Conservation (phyloP, 2,797 vertebrate species). For the Acrocephalus scirpaceus region DNA sequence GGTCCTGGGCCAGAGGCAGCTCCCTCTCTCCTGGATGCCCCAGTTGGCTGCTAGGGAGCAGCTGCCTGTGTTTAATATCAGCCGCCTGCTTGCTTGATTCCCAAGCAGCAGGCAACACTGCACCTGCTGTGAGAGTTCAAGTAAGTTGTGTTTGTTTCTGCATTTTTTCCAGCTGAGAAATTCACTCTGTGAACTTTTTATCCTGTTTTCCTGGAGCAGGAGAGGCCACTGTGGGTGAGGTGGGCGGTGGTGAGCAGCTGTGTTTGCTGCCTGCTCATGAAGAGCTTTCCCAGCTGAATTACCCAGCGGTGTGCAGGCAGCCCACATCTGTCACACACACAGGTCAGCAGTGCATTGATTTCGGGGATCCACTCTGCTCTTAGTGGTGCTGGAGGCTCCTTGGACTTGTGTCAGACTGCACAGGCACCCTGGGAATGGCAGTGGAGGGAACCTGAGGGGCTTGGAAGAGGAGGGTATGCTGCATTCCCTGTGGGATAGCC, state of each 20-base stretch:
- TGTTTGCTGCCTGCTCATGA: not conserved
- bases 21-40: not conserved
- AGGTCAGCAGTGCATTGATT: rapidly evolving
- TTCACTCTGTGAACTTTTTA: not conserved
- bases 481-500: not conserved
- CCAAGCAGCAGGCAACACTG: not conserved
- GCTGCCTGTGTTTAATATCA: not conserved
- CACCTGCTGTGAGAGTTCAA: constrained; percentile 16
- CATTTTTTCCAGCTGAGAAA: constrained; percentile 36
- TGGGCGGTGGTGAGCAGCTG: rapidly evolving
- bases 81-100: not conserved
- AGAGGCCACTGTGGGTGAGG: not conserved
- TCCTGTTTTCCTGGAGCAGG: not conserved
- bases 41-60: rapidly evolving
- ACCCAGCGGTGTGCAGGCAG: not conserved
- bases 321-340: rapidly evolving
- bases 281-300: not conserved
- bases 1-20: not conserved
- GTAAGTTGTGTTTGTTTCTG: constrained; percentile 17
- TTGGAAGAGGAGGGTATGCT: not conserved
- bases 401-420: not conserved
- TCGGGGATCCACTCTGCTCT: not conserved
- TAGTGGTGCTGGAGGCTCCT: not conserved
- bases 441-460: not conserved
- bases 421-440: not conserved